Conservation (phyloP, 2,797 vertebrate genomes). For the Austrolebias charrua region DNA sequence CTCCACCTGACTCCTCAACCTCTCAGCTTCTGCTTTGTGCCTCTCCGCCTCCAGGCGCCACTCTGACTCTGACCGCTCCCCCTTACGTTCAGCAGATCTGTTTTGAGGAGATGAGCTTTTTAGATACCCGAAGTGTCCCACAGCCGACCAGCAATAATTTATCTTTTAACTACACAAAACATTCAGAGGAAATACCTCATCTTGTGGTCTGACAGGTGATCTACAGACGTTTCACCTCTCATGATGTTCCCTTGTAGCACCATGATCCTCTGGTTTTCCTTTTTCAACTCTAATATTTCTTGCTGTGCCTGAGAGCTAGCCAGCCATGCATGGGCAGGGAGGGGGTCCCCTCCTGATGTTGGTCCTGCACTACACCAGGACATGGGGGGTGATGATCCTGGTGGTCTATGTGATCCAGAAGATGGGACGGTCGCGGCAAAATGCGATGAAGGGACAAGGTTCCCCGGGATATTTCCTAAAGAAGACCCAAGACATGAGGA, state of each 20-base stretch:
- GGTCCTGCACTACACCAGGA: slow-evolving; percentile 34
- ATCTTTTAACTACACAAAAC: not conserved
- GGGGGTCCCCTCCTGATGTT: slow-evolving; percentile 33
- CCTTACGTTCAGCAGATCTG: slow-evolving; percentile 56
- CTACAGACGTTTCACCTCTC: slow-evolving; percentile 30
- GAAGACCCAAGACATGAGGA: not conserved
- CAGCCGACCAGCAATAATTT: too few relatives aligned
- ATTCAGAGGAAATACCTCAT: slow-evolving; percentile 47
- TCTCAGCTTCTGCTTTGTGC: slow-evolving; percentile 68
- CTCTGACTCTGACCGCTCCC: slow-evolving; percentile 50
- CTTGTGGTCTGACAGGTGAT: slow-evolving; percentile 25
- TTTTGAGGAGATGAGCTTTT: slow-evolving; percentile 1
- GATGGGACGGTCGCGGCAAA: slow-evolving; percentile 56
- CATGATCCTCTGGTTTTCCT: slow-evolving; percentile 68
- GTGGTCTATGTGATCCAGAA: slow-evolving; percentile 24
- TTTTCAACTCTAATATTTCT: slow-evolving; percentile 67
- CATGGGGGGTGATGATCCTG: slow-evolving; percentile 11
- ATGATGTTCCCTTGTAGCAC: slow-evolving; percentile 44
- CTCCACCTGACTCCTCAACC: slow-evolving; percentile 73
- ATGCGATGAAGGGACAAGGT: slow-evolving; percentile 78
- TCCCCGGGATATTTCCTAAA: slow-evolving; percentile 55
- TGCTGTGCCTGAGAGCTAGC: slow-evolving; percentile 61
- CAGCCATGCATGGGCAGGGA: slow-evolving; percentile 56
- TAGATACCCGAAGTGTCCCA: not conserved
- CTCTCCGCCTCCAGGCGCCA: slow-evolving; percentile 34